Evolutionary conservation across 2,113 vertebrate species (phyloP), one percentile per base, ranked within the genome.

Genomic region (Cebidichthys violaceus): DNA sequence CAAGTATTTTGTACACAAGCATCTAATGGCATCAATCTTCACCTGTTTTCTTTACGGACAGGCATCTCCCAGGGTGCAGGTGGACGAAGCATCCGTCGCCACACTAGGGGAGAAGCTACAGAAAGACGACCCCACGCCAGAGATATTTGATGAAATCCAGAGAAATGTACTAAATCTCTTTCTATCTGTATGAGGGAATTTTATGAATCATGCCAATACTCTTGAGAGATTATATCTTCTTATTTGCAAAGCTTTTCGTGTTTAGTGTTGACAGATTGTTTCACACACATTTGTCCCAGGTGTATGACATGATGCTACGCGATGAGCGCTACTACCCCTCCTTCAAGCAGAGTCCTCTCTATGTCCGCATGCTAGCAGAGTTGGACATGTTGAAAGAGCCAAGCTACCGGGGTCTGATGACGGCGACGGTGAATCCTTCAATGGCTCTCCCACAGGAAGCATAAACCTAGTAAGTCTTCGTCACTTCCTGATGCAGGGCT

Each of bases 371-470:
- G 98, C 94, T 99, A 41, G 98, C 98, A 1, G 98, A 99, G 88
- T 92, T 99, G 79, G 98, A 99, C 91, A 99, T 99, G 98, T 90
- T 99, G 86, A 99, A 99, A 89, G 98, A 99, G 93, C 98, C 98
- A 2, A 99, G 98, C 94, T 99, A 97, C 93, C 95, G 97, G 85
- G 98, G 20, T 99, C 98, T 9, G 98, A 99, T 68, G 98, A 99
- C 20, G 98, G 98, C 0, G 98, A 99, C 50, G 96, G 94, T 90
- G 98, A 99, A 88, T 99, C 98, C 65, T 99, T 98, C 91, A 99
- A 99, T 70, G 97, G 98, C 4, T 99, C 98, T 82, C 98, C 98
- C 59, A 99, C 97, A 45, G 95, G 98, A 91, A 99, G 98, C 94
- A 97, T 99, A 90, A 99, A 97, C 93, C 93, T 99, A 90, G 98